These are phyloP conservation scores for Austrolebias charrua DNA, from an alignment of 2,797 vertebrate species.

Conservation along the genomic window DNA sequence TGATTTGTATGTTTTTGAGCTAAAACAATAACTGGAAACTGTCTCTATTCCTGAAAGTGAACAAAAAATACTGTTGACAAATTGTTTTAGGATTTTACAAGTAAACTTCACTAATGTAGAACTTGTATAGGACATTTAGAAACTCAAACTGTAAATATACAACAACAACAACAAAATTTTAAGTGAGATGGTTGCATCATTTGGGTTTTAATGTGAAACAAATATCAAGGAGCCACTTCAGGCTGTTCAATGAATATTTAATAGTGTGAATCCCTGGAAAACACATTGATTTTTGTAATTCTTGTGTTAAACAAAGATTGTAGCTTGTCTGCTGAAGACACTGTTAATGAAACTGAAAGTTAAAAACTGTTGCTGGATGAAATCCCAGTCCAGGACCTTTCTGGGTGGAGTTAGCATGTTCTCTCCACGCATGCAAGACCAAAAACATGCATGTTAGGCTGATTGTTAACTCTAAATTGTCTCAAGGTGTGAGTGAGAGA, in stretches of 20 bases:
- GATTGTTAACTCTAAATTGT: too few species aligned
- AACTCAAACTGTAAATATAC: background rate
- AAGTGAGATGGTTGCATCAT: background rate
- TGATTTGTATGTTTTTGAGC: slow-evolving; percentile 40
- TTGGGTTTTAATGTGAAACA: slow-evolving; percentile 11
- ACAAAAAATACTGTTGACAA: slow-evolving; percentile 15
- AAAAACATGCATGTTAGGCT: too few species aligned
- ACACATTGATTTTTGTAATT: slow-evolving; percentile 24
- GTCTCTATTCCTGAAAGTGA: slow-evolving; percentile 7
- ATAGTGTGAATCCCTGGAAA: slow-evolving; percentile 20
- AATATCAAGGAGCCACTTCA: background rate
- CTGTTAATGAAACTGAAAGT: slow-evolving; percentile 9
- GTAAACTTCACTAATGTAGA: background rate
- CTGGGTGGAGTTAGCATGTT: too few species aligned
- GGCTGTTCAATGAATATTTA: slow-evolving; percentile 17
- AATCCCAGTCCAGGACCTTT: too few species aligned
- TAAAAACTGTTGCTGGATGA: background rate
- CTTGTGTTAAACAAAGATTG: slow-evolving; percentile 23
- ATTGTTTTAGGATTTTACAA: background rate
- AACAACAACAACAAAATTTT: background rate
- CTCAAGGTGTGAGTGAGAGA: too few species aligned
- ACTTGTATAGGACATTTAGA: background rate
- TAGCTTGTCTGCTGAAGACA: background rate
- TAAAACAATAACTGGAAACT: slow-evolving; percentile 35
- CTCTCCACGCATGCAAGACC: too few species aligned